phyloP scores from a whole-genome alignment of 2,113 vertebrate species.

The Nettapus auritus region DNA sequence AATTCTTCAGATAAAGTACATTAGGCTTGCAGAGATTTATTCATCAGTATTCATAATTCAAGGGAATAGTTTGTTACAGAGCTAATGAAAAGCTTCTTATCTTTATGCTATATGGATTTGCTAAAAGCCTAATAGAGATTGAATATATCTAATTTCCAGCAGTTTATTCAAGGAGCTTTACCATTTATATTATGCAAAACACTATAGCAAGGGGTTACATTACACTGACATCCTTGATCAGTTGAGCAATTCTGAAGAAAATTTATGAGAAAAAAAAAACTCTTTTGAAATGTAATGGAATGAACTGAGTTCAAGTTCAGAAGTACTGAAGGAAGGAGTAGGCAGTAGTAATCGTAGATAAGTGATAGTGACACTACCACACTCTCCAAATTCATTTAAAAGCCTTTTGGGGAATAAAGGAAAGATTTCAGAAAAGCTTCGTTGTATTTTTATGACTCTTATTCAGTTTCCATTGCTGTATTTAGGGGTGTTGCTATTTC shows the following conservation, averaged over 20 bases:
- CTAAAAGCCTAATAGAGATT: background rate
- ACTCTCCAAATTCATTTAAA: background rate
- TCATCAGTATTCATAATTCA: constrained; percentile 7
- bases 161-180: background rate
- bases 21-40: constrained; percentile 4
- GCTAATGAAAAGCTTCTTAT: constrained; percentile 42
- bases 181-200: background rate
- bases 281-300: background rate
- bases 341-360: background rate
- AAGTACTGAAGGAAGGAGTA: background rate
- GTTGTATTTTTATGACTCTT: background rate
- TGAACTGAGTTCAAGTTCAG: background rate
- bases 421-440: background rate
- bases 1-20: constrained; percentile 24
- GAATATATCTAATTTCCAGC: background rate
- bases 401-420: background rate
- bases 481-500: background rate
- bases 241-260: background rate
- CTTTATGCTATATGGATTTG: background rate
- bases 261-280: background rate
- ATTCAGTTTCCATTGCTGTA: background rate
- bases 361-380: background rate
- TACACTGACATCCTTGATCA: background rate
- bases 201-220: background rate
- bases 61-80: background rate